Percentiles rank a stretch among this genome's conserved stretches.
These are phyloP conservation scores for Acleris sparsana DNA, from an alignment of 2,888 invertebrate species.

Conservation along the genomic window DNA sequence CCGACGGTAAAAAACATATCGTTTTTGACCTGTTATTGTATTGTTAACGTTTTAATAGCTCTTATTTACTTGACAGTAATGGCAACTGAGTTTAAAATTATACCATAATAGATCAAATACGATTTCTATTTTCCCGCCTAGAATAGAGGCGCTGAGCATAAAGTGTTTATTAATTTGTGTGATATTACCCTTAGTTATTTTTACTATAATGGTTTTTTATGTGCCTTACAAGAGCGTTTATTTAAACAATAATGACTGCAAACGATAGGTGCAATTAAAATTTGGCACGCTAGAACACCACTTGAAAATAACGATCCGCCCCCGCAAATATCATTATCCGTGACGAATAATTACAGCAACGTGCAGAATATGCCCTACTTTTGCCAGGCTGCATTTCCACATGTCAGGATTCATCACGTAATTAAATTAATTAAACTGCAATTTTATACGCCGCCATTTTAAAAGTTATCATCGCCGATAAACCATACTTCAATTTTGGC, in stretches of 20 bases:
- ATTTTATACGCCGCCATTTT: constrained; percentile 1
- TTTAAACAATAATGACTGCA: not conserved
- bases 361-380: constrained; percentile 7
- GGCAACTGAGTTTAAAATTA: no score
- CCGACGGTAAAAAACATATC: no score
- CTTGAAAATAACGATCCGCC: constrained; percentile 6
- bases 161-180: no score
- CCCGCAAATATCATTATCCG: constrained; percentile 14
- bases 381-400: constrained; percentile 1
- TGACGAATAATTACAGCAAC: constrained; percentile 9
- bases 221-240: no score
- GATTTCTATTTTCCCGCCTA: no score
- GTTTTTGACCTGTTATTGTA: no score
- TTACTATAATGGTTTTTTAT: no score
- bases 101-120: no score
- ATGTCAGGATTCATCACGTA: constrained; percentile 2
- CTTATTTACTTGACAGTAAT: no score
- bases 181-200: no score
- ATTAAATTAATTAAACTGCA: not conserved
- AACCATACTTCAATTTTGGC: not conserved
- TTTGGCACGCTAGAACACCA: not conserved
- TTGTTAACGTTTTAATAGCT: no score
- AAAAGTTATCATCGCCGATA: not conserved
- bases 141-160: no score
- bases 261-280: not conserved